Base-by-base conservation (phyloP, 2,888 invertebrate genomes). In the Frankliniella fusca region DNA sequence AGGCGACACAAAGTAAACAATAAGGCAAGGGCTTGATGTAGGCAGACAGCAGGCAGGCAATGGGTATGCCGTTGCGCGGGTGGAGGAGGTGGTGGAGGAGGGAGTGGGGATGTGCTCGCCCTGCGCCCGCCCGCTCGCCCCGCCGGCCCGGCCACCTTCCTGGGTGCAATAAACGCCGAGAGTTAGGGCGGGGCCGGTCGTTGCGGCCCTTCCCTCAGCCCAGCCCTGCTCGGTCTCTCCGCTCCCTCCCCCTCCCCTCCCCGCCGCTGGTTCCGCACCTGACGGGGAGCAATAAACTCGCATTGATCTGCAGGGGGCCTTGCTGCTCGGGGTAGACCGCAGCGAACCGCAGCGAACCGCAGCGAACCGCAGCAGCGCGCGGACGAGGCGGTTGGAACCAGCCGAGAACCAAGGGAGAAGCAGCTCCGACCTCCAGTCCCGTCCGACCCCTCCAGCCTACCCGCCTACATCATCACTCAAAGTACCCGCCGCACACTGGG, bases 211-310 rank as follows among this genome's bases (percentile, higher is more conserved):
- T 12, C 54, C 54, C 54, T 18, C 18, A 15, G 2, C 54, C 54
- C 54, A n/a, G n/a, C n/a, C n/a, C n/a, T n/a, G n/a, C n/a, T 7
- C 61, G 20, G 1, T 38, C 38, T 5, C 38, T 54, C 54, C 18
- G 54, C 54, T 3, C 3, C 54, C 54, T 9, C 18, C 18, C 54
- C 54, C 54, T n/a, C n/a, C n/a, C n/a, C n/a, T n/a, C n/a, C n/a
- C n/a, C 70, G 27, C 70, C 10, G 23, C 70, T 27, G 70, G 70
- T 76, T 76, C 70, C 70, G 70, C 70, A 76, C 70, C 70, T 76
- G 70, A 54, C 54, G 54, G 54, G 54, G 54, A 23, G 70, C 70
- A 76, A 76, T 76, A 76, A 76, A 76, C 70, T 76, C 23, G 70
- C 70, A 76, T 76, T 76, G 70, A 76, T 76, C 70, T 76, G 23